A percentile compares a stretch with the other conserved stretches of the same genome.
Conservation (phyloP, 2,113 vertebrate genomes). For the Leptobrachium ailaonicum region DNA sequence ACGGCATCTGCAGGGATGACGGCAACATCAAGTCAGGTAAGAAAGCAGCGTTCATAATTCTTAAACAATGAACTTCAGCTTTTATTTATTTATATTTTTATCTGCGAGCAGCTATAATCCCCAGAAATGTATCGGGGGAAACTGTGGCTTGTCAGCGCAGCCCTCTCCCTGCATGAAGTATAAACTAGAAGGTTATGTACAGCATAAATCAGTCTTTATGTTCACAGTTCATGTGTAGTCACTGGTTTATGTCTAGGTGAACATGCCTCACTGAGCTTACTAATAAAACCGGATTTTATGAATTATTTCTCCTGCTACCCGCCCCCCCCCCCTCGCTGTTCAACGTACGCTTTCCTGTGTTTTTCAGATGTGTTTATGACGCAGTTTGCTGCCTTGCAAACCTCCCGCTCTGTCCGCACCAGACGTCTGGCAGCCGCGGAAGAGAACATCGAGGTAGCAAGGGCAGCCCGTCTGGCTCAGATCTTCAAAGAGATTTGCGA, state of each 20-base stretch:
- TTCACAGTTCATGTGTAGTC: too few relatives aligned
- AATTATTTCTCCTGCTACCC: too few relatives aligned
- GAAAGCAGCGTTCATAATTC: neutral
- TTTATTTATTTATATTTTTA: neutral
- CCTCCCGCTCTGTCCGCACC: constrained; percentile 90
- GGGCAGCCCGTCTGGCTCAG: constrained; percentile 92
- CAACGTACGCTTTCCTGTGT: neutral
- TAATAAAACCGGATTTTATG: too few relatives aligned
- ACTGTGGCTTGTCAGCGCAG: neutral
- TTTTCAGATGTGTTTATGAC: constrained; percentile 96
- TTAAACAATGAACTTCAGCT: too few relatives aligned
- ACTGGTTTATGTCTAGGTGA: too few relatives aligned
- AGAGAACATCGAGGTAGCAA: constrained; percentile 93
- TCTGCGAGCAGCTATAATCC: too few relatives aligned
- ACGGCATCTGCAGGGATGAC: constrained; percentile 88
- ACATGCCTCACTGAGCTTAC: too few relatives aligned
- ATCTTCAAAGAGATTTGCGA: constrained; percentile 99
- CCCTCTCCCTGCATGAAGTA: too few relatives aligned
- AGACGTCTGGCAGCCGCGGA: constrained; percentile 90
- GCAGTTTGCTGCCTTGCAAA: constrained; percentile 97
- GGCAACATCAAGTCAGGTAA: constrained; percentile 97
- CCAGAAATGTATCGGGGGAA: neutral
- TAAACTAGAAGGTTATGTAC: too few relatives aligned
- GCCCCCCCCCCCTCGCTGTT: too few relatives aligned
- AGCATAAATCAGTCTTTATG: too few relatives aligned